These are phyloP conservation scores for Osmerus mordax DNA, from an alignment of 2,113 vertebrate genomes.

Conservation along the genomic window DNA sequence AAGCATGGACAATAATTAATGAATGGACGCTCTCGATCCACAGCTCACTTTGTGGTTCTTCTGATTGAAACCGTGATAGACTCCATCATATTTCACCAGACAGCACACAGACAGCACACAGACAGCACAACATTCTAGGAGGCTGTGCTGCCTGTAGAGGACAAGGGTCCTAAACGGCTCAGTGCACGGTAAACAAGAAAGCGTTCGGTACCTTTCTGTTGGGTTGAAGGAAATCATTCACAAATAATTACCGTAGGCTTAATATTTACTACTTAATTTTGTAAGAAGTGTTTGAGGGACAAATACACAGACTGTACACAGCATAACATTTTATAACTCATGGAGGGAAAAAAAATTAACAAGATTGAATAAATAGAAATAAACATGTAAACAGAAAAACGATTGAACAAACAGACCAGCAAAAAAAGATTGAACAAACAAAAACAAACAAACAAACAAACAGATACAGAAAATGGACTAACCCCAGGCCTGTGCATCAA, in stretches of 20 bases:
- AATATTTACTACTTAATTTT: no score
- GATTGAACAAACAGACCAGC: neutral
- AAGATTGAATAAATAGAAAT: neutral
- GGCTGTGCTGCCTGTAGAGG: neutral
- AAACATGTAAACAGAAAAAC: neutral
- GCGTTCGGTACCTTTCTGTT: no score
- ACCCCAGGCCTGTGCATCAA: neutral
- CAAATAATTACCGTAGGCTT: no score
- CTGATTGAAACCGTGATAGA: conserved; percentile 34
- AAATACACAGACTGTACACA: neutral
- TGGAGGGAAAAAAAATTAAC: neutral
- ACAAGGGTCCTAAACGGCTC: no score
- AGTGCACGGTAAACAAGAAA: no score
- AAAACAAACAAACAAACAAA: conserved; percentile 15
- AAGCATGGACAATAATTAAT: conserved; percentile 59
- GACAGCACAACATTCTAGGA: neutral
- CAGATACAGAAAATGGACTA: neutral
- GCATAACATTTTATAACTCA: no score
- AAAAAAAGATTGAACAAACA: neutral
- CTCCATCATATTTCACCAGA: neutral
- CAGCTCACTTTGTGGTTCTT: conserved; percentile 52
- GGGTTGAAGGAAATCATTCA: no score
- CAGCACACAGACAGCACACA: neutral
- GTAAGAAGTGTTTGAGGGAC: neutral
- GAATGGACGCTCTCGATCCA: conserved; percentile 56